These are phyloP conservation scores for Philonicus albiceps DNA, from an alignment of 2,888 invertebrate species.

Conservation along the genomic window DNA sequence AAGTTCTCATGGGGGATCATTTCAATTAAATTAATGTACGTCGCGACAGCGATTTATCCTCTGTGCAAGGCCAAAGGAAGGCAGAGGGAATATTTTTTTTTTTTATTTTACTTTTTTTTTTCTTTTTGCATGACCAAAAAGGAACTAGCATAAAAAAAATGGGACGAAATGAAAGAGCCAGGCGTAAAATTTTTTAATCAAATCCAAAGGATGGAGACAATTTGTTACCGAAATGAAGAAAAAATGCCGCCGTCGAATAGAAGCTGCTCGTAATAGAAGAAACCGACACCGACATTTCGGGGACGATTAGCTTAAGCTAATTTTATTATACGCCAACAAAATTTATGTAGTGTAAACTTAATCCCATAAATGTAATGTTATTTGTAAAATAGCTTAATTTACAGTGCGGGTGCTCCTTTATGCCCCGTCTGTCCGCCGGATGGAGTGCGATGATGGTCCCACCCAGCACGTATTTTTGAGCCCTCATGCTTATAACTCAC, in stretches of 20 bases:
- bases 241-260: conserved; percentile 19
- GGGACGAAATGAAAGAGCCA: conserved; percentile 12
- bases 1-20: conserved; percentile 49
- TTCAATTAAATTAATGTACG: conserved; percentile 53
- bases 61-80: conserved; percentile 10
- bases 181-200: conserved; percentile 43
- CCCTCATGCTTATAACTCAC: conserved; percentile 13
- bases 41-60: conserved; percentile 44
- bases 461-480: not conserved
- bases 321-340: conserved; percentile 56
- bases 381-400: conserved; percentile 47
- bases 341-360: conserved; percentile 59
- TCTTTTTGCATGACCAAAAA: not conserved
- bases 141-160: not conserved
- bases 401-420: not conserved
- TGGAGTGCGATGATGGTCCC: not conserved
- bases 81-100: not conserved
- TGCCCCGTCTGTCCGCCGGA: not conserved
- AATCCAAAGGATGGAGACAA: conserved; percentile 32
- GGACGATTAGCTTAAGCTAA: conserved; percentile 54
- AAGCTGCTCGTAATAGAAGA: not conserved
- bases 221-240: conserved; percentile 36
- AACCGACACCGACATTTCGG: conserved; percentile 52
- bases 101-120: not conserved
- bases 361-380: conserved; percentile 56